Conservation (phyloP, 2,888 invertebrate genomes). For the Diogma glabrata region DNA sequence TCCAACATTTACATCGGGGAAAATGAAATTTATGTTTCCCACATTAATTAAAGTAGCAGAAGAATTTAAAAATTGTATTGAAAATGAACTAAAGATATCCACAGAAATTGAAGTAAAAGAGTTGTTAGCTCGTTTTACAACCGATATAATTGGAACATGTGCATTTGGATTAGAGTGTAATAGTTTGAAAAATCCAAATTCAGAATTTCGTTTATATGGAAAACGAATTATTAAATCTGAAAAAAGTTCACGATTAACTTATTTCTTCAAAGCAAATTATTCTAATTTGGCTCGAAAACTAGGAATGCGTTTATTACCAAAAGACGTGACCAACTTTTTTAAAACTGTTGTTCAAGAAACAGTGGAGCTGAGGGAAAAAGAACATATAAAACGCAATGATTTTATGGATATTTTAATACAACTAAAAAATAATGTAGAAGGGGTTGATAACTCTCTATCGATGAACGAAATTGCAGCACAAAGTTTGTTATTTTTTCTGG, state of each 20-base stretch:
- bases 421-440: constrained; percentile 26
- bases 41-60: constrained; percentile 26
- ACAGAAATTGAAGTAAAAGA: constrained; percentile 30
- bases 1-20: constrained; percentile 39
- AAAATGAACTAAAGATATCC: constrained; percentile 15
- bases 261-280: too few species aligned
- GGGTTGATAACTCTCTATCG: constrained; percentile 24
- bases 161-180: constrained; percentile 34
- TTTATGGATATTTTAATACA: constrained; percentile 40
- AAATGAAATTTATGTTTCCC: constrained; percentile 38
- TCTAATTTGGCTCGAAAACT: constrained; percentile 9
- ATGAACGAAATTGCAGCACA: constrained; percentile 41
- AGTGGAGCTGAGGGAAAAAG: constrained; percentile 30
- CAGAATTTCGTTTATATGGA: constrained; percentile 23
- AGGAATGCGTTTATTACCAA: constrained; percentile 22
- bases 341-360: constrained; percentile 25
- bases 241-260: too few species aligned
- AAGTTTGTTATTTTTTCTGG: constrained; percentile 41
- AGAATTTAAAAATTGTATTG: constrained; percentile 19
- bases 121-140: constrained; percentile 30
- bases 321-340: constrained; percentile 21
- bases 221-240: constrained; percentile 12
- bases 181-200: constrained; percentile 26
- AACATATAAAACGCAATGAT: constrained; percentile 34
- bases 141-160: constrained; percentile 35